Evolutionary conservation across 2,888 invertebrate species (phyloP).

Genomic region (Temnothorax unifasciatus): DNA sequence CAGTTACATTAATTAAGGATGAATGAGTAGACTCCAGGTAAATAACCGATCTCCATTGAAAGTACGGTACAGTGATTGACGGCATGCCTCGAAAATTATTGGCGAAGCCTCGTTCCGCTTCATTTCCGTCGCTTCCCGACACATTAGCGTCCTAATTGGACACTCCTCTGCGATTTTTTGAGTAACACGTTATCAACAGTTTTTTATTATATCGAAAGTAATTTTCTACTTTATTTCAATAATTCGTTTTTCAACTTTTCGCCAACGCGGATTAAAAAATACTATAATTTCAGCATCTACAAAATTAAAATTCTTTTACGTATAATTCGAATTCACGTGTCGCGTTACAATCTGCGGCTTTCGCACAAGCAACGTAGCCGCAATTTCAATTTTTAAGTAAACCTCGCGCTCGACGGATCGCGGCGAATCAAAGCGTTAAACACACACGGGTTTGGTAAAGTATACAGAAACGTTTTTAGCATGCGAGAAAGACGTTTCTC

Average conservation of each 20-base stretch:
- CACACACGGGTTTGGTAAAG: not conserved
- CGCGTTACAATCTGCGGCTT: not conserved
- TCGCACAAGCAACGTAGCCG: not conserved
- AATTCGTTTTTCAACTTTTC: not conserved
- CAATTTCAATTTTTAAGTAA: not conserved
- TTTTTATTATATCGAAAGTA: constrained; percentile 2
- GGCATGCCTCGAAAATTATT: constrained; percentile 43
- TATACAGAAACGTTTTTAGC: constrained; percentile 32
- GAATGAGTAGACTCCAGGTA: constrained; percentile 61
- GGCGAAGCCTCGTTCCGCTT: constrained; percentile 41
- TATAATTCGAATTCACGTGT: not conserved
- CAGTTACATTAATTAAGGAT: constrained; percentile 73
- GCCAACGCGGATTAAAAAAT: not conserved
- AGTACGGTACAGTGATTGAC: constrained; percentile 59
- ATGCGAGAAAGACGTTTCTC: constrained; percentile 47
- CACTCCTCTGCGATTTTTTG: constrained; percentile 36
- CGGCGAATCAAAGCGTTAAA: constrained; percentile 23
- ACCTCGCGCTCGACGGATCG: not conserved
- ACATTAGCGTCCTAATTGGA: constrained; percentile 49
- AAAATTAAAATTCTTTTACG: not conserved
- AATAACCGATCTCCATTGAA: constrained; percentile 51
- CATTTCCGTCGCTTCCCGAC: constrained; percentile 44
- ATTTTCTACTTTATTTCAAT: constrained; percentile 12
- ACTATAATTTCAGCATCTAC: not conserved
- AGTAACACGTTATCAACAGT: constrained; percentile 4